A percentile compares a stretch with the other conserved stretches of the same genome.
These are phyloP conservation scores for Phyllostomus discolor DNA, from an alignment of 2,113 vertebrate genomes.

Conservation along the genomic window DNA sequence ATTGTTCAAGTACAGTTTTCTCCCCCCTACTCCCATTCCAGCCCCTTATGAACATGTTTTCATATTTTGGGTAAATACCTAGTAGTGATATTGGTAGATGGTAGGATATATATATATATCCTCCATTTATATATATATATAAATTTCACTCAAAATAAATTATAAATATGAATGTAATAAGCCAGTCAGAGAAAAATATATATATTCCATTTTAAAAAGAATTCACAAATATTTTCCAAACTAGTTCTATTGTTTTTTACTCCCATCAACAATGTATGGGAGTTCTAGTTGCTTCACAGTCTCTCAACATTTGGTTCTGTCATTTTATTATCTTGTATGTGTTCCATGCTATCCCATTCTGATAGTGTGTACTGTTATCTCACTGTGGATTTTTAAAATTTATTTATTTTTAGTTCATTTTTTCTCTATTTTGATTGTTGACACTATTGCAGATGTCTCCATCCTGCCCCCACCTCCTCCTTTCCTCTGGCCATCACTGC, in stretches of 20 bases:
- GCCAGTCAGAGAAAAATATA: too few relatives aligned
- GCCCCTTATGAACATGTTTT: background rate
- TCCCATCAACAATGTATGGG: background rate
- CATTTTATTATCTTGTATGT: background rate
- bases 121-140: too few relatives aligned
- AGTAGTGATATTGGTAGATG: background rate
- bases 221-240: background rate
- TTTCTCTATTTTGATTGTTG: too few relatives aligned
- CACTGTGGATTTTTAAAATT: background rate
- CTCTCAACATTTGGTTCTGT: background rate
- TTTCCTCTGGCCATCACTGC: too few relatives aligned
- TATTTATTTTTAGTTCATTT: too few relatives aligned
- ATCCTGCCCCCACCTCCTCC: too few relatives aligned
- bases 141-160: too few relatives aligned
- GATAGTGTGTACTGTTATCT: background rate
- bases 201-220: background rate
- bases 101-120: background rate
- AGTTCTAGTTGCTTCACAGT: background rate
- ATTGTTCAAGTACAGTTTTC: too few relatives aligned
- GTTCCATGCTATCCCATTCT: too few relatives aligned
- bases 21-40: too few relatives aligned
- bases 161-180: too few relatives aligned
- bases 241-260: background rate
- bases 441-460: too few relatives aligned
- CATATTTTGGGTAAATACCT: background rate